These are phyloP conservation scores for Hippoglossus stenolepis DNA, from an alignment of 2,113 vertebrate species.

Conservation along the genomic window DNA sequence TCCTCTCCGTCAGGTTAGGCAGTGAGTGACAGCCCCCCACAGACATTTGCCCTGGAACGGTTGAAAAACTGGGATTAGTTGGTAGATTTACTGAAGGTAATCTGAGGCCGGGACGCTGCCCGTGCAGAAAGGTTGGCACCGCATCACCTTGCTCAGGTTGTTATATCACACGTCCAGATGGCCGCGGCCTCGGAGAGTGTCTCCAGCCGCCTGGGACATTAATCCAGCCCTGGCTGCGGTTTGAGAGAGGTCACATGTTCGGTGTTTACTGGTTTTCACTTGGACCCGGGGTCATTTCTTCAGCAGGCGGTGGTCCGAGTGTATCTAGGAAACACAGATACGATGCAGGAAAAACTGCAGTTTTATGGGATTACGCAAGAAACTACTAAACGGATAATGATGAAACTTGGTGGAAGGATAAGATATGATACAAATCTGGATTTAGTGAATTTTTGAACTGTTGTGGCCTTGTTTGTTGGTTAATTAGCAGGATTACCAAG, in stretches of 20 bases:
- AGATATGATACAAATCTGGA: no score
- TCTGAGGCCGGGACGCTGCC: conserved; percentile 14
- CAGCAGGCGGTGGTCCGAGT: no score
- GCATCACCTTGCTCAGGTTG: conserved; percentile 18
- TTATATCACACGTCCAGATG: conserved; percentile 31
- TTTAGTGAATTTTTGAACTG: no score
- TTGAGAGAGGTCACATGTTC: conserved; percentile 48
- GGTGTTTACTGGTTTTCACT: conserved; percentile 40
- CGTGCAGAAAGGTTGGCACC: conserved; percentile 25
- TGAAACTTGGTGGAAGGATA: no score
- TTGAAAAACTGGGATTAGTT: conserved; percentile 43
- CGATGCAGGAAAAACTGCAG: no score
- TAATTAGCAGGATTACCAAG: no score
- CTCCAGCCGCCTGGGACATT: conserved; percentile 44
- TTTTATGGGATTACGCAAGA: no score
- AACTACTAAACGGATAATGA: no score
- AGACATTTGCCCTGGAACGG: background rate
- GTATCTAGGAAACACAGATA: no score
- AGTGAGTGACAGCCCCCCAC: background rate
- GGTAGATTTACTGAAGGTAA: conserved; percentile 26
- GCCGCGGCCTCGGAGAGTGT: background rate
- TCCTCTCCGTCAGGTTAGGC: no score
- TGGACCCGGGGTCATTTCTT: background rate
- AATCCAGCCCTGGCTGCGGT: conserved; percentile 56
- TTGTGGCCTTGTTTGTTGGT: no score